Evolutionary conservation across 2,888 invertebrate genomes (phyloP).

Genomic region (Cephus pygmeus): DNA sequence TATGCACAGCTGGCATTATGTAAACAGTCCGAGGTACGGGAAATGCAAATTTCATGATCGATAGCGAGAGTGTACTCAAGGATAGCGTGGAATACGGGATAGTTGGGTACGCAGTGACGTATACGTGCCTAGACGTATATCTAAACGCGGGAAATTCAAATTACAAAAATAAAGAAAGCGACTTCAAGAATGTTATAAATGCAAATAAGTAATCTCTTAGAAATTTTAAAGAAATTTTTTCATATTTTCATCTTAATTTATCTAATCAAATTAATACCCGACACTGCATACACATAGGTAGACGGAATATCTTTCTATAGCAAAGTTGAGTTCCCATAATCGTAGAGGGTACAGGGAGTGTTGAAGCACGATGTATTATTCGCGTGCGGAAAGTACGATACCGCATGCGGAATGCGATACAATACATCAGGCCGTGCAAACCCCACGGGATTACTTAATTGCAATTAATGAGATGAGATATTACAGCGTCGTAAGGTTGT

Average conservation of each 20-base stretch:
- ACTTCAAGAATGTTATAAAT: not conserved
- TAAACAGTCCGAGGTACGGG: conserved; percentile 23
- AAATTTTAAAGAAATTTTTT: not conserved
- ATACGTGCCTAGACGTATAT: not conserved
- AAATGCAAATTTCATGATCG: conserved; percentile 33
- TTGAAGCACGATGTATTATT: conserved; percentile 21
- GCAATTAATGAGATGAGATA: conserved; percentile 65
- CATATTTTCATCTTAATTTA: not conserved
- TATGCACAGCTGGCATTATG: conserved; percentile 31
- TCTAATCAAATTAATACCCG: not conserved
- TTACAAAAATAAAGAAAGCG: not conserved
- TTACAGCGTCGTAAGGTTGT: conserved; percentile 52
- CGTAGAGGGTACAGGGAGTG: not conserved
- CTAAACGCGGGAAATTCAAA: not conserved
- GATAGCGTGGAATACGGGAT: not conserved
- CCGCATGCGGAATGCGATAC: conserved; percentile 37
- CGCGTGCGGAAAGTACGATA: conserved; percentile 37
- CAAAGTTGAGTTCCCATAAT: not conserved
- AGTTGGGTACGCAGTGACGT: not conserved
- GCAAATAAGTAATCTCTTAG: not conserved
- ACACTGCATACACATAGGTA: not conserved
- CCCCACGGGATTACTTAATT: conserved; percentile 60
- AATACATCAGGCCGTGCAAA: conserved; percentile 41
- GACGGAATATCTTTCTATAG: not conserved
- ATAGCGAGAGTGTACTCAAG: conserved; percentile 11